Percentiles rank a stretch among this genome's conserved stretches.
Evolutionary conservation across 2,113 vertebrate species (phyloP).

Genomic region (Brachyistius frenatus): DNA sequence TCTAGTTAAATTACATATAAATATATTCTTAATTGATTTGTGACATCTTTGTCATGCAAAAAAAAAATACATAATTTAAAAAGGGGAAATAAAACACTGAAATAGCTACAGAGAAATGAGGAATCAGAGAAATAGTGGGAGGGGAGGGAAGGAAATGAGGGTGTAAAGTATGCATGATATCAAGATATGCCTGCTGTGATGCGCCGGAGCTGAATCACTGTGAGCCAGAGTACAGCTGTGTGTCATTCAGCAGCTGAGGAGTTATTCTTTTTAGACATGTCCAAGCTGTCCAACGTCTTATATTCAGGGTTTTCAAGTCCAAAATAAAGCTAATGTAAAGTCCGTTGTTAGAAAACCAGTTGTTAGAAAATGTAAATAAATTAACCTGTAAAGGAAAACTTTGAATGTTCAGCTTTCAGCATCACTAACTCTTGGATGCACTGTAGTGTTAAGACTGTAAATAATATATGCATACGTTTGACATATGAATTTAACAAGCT

Average conservation of each 20-base stretch:
- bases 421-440: no score
- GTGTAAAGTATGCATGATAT: slow-evolving; percentile 44
- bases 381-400: no score
- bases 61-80: neutral
- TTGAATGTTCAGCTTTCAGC: no score
- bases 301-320: neutral
- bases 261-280: neutral
- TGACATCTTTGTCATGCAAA: neutral
- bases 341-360: no score
- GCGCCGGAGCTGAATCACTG: slow-evolving; percentile 41
- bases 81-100: neutral
- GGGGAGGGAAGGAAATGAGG: slow-evolving; percentile 39
- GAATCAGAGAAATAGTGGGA: slow-evolving; percentile 3
- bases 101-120: neutral
- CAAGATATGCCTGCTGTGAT: slow-evolving; percentile 40
- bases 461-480: neutral
- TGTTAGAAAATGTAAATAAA: no score
- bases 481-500: no score
- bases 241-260: slow-evolving; percentile 20
- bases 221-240: slow-evolving; percentile 24
- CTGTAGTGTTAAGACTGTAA: no score
- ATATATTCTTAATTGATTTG: neutral
- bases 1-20: neutral
- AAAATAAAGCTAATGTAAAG: neutral
- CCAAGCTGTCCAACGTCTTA: slow-evolving; percentile 7